Conservation (phyloP, 64 coral and sea anemone species). For the Orbicella faveolata region DNA sequence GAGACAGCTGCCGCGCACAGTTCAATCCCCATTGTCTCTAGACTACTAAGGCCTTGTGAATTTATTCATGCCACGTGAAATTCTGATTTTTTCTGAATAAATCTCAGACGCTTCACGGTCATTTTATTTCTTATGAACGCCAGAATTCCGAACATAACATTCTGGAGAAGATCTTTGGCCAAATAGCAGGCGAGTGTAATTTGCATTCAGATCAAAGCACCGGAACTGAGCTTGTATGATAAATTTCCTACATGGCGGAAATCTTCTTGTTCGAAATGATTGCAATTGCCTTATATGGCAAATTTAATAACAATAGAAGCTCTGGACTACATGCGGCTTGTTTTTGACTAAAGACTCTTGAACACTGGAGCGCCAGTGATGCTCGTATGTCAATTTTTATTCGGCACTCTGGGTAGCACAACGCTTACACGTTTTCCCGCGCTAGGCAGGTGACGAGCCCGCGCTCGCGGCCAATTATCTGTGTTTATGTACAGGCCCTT, state of each 20-base stretch:
- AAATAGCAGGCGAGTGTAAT: slow-evolving; percentile 35
- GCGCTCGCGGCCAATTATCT: slow-evolving; percentile 17
- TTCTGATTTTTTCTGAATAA: neutral
- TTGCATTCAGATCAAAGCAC: slow-evolving; percentile 77
- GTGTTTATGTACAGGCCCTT: slow-evolving; percentile 37
- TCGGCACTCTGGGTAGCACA: neutral
- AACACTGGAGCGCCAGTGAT: slow-evolving; percentile 8
- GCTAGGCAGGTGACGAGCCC: neutral
- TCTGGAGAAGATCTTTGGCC: neutral
- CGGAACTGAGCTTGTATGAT: slow-evolving; percentile 73
- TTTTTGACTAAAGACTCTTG: slow-evolving; percentile 17
- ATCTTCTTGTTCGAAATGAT: slow-evolving; percentile 80
- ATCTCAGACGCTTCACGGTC: neutral
- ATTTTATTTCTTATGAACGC: neutral
- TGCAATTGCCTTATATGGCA: slow-evolving; percentile 92
- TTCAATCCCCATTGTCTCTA: neutral
- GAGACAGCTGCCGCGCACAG: neutral
- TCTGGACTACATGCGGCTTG: slow-evolving; percentile 40
- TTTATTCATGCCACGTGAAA: neutral
- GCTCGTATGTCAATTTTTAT: slow-evolving; percentile 5
- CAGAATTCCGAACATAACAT: neutral
- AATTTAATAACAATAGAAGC: slow-evolving; percentile 78
- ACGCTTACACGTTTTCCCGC: slow-evolving; percentile 13
- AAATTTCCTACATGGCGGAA: slow-evolving; percentile 97
- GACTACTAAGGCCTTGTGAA: neutral